These are phyloP conservation scores for Myotis pilosus DNA, from an alignment of 2,797 vertebrate genomes.

Conservation along the genomic window DNA sequence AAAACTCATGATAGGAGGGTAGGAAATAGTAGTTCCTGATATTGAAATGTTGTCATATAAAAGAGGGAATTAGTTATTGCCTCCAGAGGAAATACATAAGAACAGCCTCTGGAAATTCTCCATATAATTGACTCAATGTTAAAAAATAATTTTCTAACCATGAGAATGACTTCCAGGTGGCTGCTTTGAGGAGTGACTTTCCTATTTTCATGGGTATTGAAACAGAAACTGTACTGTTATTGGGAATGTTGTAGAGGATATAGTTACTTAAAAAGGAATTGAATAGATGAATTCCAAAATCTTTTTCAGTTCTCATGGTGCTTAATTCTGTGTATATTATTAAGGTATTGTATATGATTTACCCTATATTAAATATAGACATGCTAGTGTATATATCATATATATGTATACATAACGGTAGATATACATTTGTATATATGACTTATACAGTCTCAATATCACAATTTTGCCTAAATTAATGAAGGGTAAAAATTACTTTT, in stretches of 20 bases:
- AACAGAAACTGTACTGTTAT: background rate
- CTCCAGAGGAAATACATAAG: background rate
- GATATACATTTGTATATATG: background rate
- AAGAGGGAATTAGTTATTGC: conserved; percentile 2
- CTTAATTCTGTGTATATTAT: background rate
- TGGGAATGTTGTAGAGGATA: background rate
- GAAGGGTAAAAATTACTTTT: conserved; percentile 25
- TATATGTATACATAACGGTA: background rate
- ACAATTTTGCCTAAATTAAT: background rate
- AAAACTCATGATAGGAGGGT: background rate
- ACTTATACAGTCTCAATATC: background rate
- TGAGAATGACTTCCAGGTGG: background rate
- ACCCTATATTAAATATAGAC: background rate
- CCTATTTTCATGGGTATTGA: background rate
- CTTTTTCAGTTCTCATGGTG: background rate
- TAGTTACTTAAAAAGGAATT: background rate
- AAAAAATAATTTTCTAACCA: background rate
- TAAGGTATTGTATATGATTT: background rate
- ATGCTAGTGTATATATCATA: background rate
- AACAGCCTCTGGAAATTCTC: background rate
- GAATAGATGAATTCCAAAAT: background rate
- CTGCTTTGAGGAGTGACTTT: conserved; percentile 30
- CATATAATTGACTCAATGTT: background rate
- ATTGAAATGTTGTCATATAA: background rate
- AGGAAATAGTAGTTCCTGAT: background rate